Conservation (phyloP, 2,888 invertebrate genomes). For the Rotaria magnacalcarata region DNA sequence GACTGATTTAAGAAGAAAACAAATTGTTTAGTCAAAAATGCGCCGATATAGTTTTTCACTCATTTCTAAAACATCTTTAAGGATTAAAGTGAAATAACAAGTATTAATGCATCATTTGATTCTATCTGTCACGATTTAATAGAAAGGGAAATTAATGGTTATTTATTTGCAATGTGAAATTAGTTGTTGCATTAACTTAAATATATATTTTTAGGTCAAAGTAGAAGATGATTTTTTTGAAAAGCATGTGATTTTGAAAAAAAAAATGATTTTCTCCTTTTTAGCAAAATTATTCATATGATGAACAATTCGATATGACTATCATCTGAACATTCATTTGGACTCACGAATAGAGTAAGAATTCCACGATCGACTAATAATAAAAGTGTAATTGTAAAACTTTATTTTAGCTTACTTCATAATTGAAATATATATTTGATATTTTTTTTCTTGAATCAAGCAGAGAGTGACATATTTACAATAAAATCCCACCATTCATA, state of each 20-base stretch:
- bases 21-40: neutral
- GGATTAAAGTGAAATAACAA: neutral
- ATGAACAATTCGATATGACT: neutral
- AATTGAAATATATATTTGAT: too few species aligned
- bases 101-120: slow-evolving; percentile 19
- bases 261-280: neutral
- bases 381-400: slow-evolving; percentile 3
- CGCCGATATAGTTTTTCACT: neutral
- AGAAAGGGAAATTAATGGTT: neutral
- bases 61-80: slow-evolving; percentile 10
- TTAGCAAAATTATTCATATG: neutral
- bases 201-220: neutral
- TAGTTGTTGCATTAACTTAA: neutral
- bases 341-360: neutral
- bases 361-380: neutral
- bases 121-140: neutral
- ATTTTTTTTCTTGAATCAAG: too few species aligned
- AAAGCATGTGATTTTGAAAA: too few species aligned
- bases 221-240: neutral
- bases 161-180: slow-evolving; percentile 25
- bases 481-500: too few species aligned
- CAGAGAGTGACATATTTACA: too few species aligned
- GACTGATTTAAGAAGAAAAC: neutral
- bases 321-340: neutral
- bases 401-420: neutral